Evolutionary conservation across 1,140 invertebrate genomes (phyloP), one percentile per base, ranked within the genome.

Genomic region (Sitodiplosis mosellana): DNA sequence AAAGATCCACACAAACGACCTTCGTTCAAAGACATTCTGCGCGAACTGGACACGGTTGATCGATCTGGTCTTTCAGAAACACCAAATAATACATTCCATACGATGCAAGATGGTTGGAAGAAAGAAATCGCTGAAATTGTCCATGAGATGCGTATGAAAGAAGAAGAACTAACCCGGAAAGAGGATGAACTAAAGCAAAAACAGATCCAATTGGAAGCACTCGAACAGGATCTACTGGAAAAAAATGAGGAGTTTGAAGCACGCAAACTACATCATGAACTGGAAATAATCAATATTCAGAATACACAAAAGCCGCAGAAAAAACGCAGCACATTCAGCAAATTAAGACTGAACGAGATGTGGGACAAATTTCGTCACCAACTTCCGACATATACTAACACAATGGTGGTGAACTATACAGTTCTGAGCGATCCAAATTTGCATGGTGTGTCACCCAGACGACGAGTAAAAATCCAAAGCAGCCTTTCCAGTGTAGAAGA

Each of bases 101-200:
- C 85, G 2, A 87, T 96, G 81, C 92, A 97, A 67, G 88, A 95
- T 55, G 83, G 90, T 54, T 98, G 93, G 92, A 78, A 86, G 49
- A 17, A 4, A 15, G 41, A 37, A 14, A 21, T 47, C 10, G 27
- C 48, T 21, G 20, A 18, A 44, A 47, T 37, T 22, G 21, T 47
- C 42, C 55, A 47, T 56, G 91, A 96, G 70, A 66, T 97, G 63
- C 77, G 87, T 55, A 87, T 83, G 62, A 77, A 89, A 56, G 92
- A 97, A 69, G 93, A 91, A 80, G 90, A 93, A 74, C 57, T 45
- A 49, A 45, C 48, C n/a, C n/a, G n/a, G n/a, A n/a, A n/a, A n/a
- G n/a, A n/a, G n/a, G 89, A 95, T 67, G 87, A 94, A 66, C 66
- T 95, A 20, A 83, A 79, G 3, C 77, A 82, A 49, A 85, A 85